A percentile compares a stretch with the other conserved stretches of the same genome.
Conservation (phyloP, 2,113 vertebrate genomes). For the Lutjanus erythropterus region DNA sequence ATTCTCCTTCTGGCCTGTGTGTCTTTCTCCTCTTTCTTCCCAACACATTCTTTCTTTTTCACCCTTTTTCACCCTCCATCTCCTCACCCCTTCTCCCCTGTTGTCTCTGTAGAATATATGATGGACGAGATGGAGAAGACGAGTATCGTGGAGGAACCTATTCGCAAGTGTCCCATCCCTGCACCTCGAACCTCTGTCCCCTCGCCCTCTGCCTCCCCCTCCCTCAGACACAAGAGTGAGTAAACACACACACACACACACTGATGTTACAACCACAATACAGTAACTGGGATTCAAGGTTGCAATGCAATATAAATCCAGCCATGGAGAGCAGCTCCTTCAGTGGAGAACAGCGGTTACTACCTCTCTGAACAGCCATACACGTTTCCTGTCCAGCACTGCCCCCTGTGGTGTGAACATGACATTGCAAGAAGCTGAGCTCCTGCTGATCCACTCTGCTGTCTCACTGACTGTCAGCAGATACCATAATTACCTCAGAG, state of each 20-base stretch:
- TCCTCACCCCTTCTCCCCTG: not conserved
- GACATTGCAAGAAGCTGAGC: slow-evolving; percentile 34
- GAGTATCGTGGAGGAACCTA: slow-evolving; percentile 85
- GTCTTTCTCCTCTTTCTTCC: not conserved
- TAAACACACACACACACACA: not conserved
- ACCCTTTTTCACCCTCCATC: not conserved
- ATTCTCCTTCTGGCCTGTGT: not conserved
- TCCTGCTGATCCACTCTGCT: slow-evolving; percentile 29
- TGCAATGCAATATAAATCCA: not conserved
- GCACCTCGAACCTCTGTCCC: slow-evolving; percentile 88
- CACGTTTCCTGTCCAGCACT: slow-evolving; percentile 51
- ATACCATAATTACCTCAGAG: slow-evolving; percentile 57
- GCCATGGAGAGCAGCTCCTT: slow-evolving; percentile 38
- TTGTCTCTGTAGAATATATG: slow-evolving; percentile 87
- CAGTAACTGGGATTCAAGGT: not conserved
- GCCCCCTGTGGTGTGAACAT: slow-evolving; percentile 57
- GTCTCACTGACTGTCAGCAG: slow-evolving; percentile 47
- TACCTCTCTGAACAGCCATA: not conserved
- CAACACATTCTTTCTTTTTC: not conserved
- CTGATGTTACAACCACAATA: not conserved
- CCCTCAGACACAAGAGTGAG: slow-evolving; percentile 94
- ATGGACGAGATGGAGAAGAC: slow-evolving; percentile 86
- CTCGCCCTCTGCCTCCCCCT: slow-evolving; percentile 88
- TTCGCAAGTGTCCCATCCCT: slow-evolving; percentile 84
- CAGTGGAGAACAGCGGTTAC: slow-evolving; percentile 11